Evolutionary conservation across 2,888 invertebrate species (phyloP).

Genomic region (Lasioglossum lativentre): DNA sequence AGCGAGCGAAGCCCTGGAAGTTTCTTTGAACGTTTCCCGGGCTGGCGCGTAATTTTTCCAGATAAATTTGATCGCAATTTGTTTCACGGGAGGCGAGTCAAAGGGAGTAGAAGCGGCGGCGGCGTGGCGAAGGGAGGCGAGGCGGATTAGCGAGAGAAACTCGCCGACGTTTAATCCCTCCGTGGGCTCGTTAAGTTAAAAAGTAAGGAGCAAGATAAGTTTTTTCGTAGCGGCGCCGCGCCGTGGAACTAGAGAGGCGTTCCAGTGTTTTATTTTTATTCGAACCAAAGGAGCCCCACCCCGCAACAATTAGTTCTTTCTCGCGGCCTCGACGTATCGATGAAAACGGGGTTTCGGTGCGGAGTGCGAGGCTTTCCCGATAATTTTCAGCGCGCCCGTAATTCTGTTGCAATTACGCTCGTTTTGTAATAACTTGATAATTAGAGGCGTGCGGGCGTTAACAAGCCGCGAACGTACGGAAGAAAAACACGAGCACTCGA

Average conservation of each 20-base stretch:
- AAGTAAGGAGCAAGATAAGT: conserved; percentile 25
- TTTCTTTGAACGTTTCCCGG: neutral
- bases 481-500: conserved; percentile 64
- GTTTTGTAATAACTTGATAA: conserved; percentile 49
- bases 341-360: neutral
- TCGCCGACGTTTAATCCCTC: conserved; percentile 20
- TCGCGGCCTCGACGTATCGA: neutral
- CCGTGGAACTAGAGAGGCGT: neutral
- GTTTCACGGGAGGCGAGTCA: conserved; percentile 18
- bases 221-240: conserved; percentile 7
- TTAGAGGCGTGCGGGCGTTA: conserved; percentile 54
- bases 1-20: neutral
- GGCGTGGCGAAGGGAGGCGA: neutral
- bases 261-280: neutral
- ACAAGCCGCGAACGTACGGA: conserved; percentile 51
- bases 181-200: conserved; percentile 28
- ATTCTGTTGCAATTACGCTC: conserved; percentile 17
- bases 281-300: too few species aligned
- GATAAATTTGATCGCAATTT: conserved; percentile 34
- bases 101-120: neutral
- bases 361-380: neutral
- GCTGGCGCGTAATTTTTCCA: conserved; percentile 17
- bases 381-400: neutral
- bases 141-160: conserved; percentile 24
- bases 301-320: neutral